phyloP scores from a whole-genome alignment of 2,113 vertebrate species.

The Lynx canadensis region DNA sequence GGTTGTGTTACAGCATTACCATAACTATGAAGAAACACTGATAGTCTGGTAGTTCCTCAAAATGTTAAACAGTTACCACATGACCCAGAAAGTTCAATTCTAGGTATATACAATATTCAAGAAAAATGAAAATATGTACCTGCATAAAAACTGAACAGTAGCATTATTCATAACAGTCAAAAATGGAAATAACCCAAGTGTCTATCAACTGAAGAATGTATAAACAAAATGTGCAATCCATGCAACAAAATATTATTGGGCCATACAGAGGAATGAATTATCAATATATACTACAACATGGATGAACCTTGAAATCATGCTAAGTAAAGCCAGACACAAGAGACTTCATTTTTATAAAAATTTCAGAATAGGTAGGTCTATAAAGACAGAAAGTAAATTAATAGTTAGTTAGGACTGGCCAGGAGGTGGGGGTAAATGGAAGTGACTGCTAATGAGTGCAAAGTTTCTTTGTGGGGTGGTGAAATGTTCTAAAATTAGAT shows the following conservation, averaged over 20 bases:
- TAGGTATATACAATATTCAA: background rate
- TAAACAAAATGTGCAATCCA: background rate
- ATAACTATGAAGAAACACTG: background rate
- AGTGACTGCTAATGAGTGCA: background rate
- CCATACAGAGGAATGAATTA: background rate
- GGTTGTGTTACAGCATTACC: background rate
- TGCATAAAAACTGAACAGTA: background rate
- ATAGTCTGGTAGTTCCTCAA: background rate
- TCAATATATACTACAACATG: background rate
- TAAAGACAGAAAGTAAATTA: constrained; percentile 3
- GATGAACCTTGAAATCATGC: constrained; percentile 1
- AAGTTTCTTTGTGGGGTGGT: background rate
- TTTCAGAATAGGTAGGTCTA: background rate
- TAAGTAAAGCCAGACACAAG: constrained; percentile 21
- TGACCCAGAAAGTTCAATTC: background rate
- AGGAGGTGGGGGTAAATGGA: background rate
- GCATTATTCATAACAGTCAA: background rate
- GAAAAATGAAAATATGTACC: background rate
- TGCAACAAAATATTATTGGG: background rate
- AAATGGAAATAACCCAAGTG: background rate
- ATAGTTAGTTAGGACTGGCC: background rate
- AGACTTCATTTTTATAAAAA: background rate
- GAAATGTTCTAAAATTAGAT: background rate
- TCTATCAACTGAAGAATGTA: background rate
- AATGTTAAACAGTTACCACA: constrained; percentile 1